A percentile compares a stretch with the other conserved stretches of the same genome.
These are phyloP conservation scores for Eutolmus rufibarbis DNA, from an alignment of 2,888 invertebrate genomes.

Conservation along the genomic window DNA sequence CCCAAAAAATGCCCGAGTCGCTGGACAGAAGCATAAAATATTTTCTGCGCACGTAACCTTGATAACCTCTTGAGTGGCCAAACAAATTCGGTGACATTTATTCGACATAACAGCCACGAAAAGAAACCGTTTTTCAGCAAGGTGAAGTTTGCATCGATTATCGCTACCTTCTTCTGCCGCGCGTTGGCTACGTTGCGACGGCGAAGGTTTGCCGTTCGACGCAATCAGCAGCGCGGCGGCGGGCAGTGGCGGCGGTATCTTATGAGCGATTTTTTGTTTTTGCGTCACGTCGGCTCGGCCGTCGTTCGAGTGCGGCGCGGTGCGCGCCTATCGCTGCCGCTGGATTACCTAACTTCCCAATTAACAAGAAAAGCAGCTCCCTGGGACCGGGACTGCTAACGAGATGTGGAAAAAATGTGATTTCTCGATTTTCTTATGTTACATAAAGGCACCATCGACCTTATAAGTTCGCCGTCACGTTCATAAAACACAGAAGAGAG, in stretches of 20 bases:
- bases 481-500: constrained; percentile 10
- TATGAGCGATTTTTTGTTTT: not conserved
- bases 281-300: not conserved
- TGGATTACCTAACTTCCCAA: constrained; percentile 19
- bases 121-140: constrained; percentile 12
- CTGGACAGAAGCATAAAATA: not conserved
- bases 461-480: constrained; percentile 38
- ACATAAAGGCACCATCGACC: constrained; percentile 37
- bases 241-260: not conserved
- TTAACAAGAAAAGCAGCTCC: constrained; percentile 34
- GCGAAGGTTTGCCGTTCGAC: not conserved
- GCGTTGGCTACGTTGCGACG: not conserved
- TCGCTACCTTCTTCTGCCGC: not conserved
- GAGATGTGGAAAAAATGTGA: constrained; percentile 29
- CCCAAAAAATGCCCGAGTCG: not conserved
- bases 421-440: constrained; percentile 39
- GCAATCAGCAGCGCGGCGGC: not conserved
- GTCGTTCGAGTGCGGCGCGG: not conserved
- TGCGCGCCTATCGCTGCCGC: not conserved
- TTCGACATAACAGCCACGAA: not conserved
- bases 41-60: constrained; percentile 17
- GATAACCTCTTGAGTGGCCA: not conserved
- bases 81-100: constrained; percentile 22
- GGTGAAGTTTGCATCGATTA: constrained; percentile 42
- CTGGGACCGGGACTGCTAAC: not conserved